Conservation (phyloP, 2,888 invertebrate species). For the Andrena trimmerana region DNA sequence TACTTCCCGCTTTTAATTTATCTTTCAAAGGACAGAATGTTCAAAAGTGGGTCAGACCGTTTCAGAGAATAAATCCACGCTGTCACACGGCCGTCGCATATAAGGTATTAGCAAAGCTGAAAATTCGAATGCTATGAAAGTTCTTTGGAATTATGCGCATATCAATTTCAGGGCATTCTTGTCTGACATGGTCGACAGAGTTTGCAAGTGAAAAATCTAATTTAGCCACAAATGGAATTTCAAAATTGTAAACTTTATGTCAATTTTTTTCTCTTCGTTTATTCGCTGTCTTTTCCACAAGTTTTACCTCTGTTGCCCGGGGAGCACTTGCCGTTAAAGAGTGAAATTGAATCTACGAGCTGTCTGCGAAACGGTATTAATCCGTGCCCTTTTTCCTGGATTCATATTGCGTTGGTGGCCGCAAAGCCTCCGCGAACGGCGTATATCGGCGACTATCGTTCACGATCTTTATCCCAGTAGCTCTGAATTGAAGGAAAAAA, state of each 20-base stretch:
- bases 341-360: background rate
- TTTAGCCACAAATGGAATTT: too few relatives aligned
- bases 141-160: too few relatives aligned
- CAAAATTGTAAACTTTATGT: too few relatives aligned
- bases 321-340: background rate
- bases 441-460: constrained; percentile 12
- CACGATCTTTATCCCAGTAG: constrained; percentile 17
- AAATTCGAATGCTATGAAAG: background rate
- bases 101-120: background rate
- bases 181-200: too few relatives aligned
- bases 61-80: background rate
- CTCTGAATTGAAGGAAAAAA: constrained; percentile 1
- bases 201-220: too few relatives aligned
- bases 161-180: too few relatives aligned
- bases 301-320: too few relatives aligned
- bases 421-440: background rate
- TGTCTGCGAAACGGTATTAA: constrained; percentile 5
- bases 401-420: background rate
- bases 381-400: background rate
- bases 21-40: background rate
- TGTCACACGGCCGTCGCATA: background rate
- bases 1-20: background rate
- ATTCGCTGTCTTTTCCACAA: too few relatives aligned
- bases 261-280: too few relatives aligned
- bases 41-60: background rate